Evolutionary conservation across 2,888 invertebrate genomes (phyloP).

Genomic region (Epistrophella euchroma): DNA sequence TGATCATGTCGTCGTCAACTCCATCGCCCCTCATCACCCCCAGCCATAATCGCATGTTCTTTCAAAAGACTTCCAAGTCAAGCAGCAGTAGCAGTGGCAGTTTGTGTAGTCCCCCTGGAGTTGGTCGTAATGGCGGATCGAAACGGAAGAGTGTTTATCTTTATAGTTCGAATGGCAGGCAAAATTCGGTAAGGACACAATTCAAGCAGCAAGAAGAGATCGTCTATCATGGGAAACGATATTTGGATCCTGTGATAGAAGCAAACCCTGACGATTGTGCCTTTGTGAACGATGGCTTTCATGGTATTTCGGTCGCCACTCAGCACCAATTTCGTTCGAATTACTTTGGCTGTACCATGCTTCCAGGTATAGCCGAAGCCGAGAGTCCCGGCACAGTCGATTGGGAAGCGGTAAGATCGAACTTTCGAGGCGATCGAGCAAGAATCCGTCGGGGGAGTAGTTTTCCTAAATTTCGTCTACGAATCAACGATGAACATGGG

Average conservation of each 20-base stretch:
- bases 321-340: slow-evolving; percentile 61
- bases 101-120: slow-evolving; percentile 46
- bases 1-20: neutral
- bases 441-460: slow-evolving; percentile 44
- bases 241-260: slow-evolving; percentile 79
- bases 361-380: slow-evolving; percentile 77
- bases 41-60: slow-evolving; percentile 46
- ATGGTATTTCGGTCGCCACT: slow-evolving; percentile 46
- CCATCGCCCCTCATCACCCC: slow-evolving; percentile 20
- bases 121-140: slow-evolving; percentile 49
- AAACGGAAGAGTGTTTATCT: slow-evolving; percentile 57
- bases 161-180: slow-evolving; percentile 46
- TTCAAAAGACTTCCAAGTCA: slow-evolving; percentile 31
- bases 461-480: slow-evolving; percentile 71
- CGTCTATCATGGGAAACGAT: slow-evolving; percentile 81
- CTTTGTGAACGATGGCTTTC: slow-evolving; percentile 78
- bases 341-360: slow-evolving; percentile 69
- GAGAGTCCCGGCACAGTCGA: slow-evolving; percentile 72
- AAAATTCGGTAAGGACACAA: slow-evolving; percentile 63
- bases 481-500: slow-evolving; percentile 77
- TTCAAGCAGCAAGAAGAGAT: slow-evolving; percentile 66
- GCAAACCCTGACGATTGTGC: slow-evolving; percentile 78
- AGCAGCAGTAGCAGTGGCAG: slow-evolving; percentile 43
- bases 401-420: slow-evolving; percentile 77
- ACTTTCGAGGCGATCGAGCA: slow-evolving; percentile 66